Evolutionary conservation across 2,888 invertebrate species (phyloP).

Genomic region (Tetrapedia diversipes): DNA sequence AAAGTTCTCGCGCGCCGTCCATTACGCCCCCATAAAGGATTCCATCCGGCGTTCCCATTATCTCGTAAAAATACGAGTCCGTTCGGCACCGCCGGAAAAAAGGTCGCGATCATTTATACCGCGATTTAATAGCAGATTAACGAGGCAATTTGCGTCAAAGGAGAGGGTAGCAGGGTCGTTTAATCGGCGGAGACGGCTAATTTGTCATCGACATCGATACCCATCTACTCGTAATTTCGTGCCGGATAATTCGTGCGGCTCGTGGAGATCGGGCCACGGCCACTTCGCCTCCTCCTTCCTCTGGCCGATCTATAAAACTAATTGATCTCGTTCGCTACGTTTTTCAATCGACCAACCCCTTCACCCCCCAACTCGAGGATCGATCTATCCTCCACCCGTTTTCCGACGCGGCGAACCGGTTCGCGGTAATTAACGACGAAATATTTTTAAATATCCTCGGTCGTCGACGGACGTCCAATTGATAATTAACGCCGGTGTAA

Average conservation of each 20-base stretch:
- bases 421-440: slow-evolving; percentile 35
- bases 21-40: slow-evolving; percentile 57
- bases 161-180: slow-evolving; percentile 62
- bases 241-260: slow-evolving; percentile 56
- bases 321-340: slow-evolving; percentile 46
- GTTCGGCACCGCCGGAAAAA: slow-evolving; percentile 13
- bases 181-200: slow-evolving; percentile 70
- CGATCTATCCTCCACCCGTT: slow-evolving; percentile 26
- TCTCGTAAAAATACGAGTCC: slow-evolving; percentile 62
- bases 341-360: not conserved
- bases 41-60: slow-evolving; percentile 53
- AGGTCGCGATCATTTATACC: slow-evolving; percentile 67
- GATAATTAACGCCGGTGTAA: slow-evolving; percentile 58
- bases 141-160: slow-evolving; percentile 71
- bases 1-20: slow-evolving; percentile 27
- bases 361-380: not conserved
- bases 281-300: slow-evolving; percentile 16
- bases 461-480: slow-evolving; percentile 4
- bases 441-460: slow-evolving; percentile 15
- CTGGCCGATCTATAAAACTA: slow-evolving; percentile 52
- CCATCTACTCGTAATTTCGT: slow-evolving; percentile 70
- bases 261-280: slow-evolving; percentile 54
- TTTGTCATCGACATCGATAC: slow-evolving; percentile 74
- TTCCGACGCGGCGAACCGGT: too few relatives aligned
- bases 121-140: slow-evolving; percentile 73